Evolutionary conservation across 2,797 vertebrate genomes (phyloP), one percentile per base, ranked within the genome.

Genomic region (Psittacula echo): DNA sequence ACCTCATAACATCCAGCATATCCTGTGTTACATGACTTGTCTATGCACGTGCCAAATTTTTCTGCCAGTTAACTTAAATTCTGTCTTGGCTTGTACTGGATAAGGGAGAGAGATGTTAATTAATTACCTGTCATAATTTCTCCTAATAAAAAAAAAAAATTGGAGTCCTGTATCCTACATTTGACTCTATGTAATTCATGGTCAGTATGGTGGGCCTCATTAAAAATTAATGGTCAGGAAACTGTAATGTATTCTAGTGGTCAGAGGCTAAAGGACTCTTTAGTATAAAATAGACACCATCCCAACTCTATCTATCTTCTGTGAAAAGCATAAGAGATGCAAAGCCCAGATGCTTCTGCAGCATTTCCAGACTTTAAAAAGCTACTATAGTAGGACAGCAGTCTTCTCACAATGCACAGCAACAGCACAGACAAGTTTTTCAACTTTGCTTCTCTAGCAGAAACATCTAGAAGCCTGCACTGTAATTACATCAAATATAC

Each of bases 121-220:
- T 78, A 90, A 90, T 91, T 87, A 92, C 66, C 32, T 75, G 6
- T 66, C 41, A 92, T 56, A 94, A 87, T 90, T 45, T 70, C 73
- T 87, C 61, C 51, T 77, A 88, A 50, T 82, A 32, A 22, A 74
- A 50, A 3, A 41, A 44, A 42, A 8, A n/a, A 8, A 62, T 44
- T 53, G 29, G 3, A 24, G 5, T 24, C 5, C 3, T 0, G 0
- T 50, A 30, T 16, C 29, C 20, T 66, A 30, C 42, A 53, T 85
- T 66, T 77, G 53, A 75, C 4, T 79, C 13, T 30, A 11, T 22
- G 13, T 26, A 56, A 19, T 68, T 93, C 61, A 58, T 9, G 5
- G 42, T 22, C 41, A 56, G 19, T 74, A 71, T 30, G 6, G 19
- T 62, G 30, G 17, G 13, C 2, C 2, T 75, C 24, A 54, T 66